Base-by-base conservation (phyloP, 2,797 vertebrate species). In the Cetoscarus ocellatus region DNA sequence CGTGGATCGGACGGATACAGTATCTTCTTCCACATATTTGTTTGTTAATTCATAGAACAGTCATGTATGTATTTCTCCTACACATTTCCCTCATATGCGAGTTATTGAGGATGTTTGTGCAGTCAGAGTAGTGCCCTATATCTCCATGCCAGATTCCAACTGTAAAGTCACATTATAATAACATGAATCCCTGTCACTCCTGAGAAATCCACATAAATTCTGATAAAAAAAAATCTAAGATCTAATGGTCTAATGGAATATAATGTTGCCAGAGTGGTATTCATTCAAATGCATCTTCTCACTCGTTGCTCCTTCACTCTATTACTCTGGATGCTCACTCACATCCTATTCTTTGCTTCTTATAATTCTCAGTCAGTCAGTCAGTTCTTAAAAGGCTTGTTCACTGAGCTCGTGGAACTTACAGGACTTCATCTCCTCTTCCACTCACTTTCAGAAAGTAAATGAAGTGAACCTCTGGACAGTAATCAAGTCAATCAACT, bases 341-440 rank as follows among this genome's bases (percentile, higher is more conserved):
- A n/a, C 70, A 27, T 53, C 47, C 54, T 53, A 62, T 42, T 54
- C 47, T 68, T 45, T 76, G 47, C 70, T 45, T 67, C 35, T 40
- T 12, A 36, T 73, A 73, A 67, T 58, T 69, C 61, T 76, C 55
- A 43, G 47, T 79, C 63, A 40, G 47, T 79, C 63, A 18, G 47
- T 79, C 63, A n/a, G 53, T 50, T 77, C 80, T 84, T 88, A 68
- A 86, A 86, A 89, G 66, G 55, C 19, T 59, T 15, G 18, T 70
- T 82, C 67, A 63, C 36, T 36, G 49, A 76, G 61, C 14, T 65
- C 8, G 61, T 45, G 70, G 67, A 5, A 39, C 70, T 76, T 82
- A 82, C 76, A 84, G 76, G 56, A 63, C 67, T 70, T 69, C 61
- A 45, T 71, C 67, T 77, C 67, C 54, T 67, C 63, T 57, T 13